phyloP scores from a whole-genome alignment of 1,140 invertebrate species.

The Metaphire vulgaris region DNA sequence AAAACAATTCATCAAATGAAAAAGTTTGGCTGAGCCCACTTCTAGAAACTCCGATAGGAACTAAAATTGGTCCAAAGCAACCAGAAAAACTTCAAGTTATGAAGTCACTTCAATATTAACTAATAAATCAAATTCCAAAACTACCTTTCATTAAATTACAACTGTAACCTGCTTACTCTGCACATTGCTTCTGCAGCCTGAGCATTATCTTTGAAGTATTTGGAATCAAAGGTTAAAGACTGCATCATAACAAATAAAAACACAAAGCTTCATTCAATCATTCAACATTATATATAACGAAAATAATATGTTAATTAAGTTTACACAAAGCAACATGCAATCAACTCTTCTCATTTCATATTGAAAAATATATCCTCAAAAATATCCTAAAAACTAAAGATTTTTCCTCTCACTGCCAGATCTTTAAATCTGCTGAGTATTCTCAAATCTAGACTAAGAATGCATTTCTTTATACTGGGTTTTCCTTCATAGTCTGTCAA shows the following conservation, averaged over 20 bases:
- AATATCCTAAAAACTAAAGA: neutral
- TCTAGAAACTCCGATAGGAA: neutral
- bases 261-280: neutral
- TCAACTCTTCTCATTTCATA: neutral
- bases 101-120: too few species aligned
- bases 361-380: neutral
- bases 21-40: neutral
- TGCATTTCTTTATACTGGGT: too few species aligned
- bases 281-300: neutral
- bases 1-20: too few species aligned
- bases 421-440: neutral
- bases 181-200: neutral
- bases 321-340: neutral
- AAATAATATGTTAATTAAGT: neutral
- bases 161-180: neutral
- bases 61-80: neutral
- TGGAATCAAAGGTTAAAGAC: neutral
- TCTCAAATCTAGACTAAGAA: neutral
- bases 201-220: neutral
- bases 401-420: neutral
- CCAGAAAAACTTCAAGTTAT: neutral
- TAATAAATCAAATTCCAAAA: too few species aligned
- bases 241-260: neutral
- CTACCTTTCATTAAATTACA: neutral
- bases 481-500: too few species aligned